These are phyloP conservation scores for Orestias chungarensis DNA, from an alignment of 2,797 vertebrate genomes.

Conservation along the genomic window DNA sequence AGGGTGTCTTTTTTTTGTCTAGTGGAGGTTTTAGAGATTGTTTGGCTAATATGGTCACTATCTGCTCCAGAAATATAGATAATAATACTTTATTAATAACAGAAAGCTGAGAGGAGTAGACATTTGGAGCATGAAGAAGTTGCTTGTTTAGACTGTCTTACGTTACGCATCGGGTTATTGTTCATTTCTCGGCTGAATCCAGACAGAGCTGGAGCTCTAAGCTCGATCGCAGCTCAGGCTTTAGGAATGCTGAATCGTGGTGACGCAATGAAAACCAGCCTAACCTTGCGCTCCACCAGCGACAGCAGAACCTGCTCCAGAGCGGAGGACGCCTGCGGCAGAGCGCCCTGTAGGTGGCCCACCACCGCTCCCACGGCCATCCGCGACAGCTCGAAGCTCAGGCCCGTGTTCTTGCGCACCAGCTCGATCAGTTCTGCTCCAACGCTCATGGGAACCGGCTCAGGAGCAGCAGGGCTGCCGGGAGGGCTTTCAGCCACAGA, in stretches of 20 bases:
- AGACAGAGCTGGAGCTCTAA: slow-evolving; percentile 50
- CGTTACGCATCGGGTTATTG: slow-evolving; percentile 3
- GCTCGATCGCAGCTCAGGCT: slow-evolving; percentile 7
- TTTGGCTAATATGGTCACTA: neutral
- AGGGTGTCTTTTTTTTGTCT: no score
- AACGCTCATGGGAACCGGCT: slow-evolving; percentile 84
- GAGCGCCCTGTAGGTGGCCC: slow-evolving; percentile 89
- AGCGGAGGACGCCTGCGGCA: slow-evolving; percentile 82
- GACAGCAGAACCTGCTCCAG: slow-evolving; percentile 95
- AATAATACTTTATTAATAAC: neutral
- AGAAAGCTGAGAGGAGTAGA: neutral
- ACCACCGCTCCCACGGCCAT: slow-evolving; percentile 93
- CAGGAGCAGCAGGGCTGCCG: slow-evolving; percentile 60
- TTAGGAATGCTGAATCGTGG: slow-evolving; percentile 22
- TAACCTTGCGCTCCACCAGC: slow-evolving; percentile 94
- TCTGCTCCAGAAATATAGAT: neutral
- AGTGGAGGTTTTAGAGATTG: neutral
- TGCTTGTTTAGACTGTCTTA: neutral
- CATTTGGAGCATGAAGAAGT: no score
- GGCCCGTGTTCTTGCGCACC: slow-evolving; percentile 92
- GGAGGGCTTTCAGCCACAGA: slow-evolving; percentile 73
- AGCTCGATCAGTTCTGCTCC: slow-evolving; percentile 95
- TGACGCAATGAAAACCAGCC: slow-evolving; percentile 32
- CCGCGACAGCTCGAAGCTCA: slow-evolving; percentile 95
- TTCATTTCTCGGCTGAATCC: no score